Base-by-base conservation (phyloP, 2,888 invertebrate genomes). In the Aphodius granarius region DNA sequence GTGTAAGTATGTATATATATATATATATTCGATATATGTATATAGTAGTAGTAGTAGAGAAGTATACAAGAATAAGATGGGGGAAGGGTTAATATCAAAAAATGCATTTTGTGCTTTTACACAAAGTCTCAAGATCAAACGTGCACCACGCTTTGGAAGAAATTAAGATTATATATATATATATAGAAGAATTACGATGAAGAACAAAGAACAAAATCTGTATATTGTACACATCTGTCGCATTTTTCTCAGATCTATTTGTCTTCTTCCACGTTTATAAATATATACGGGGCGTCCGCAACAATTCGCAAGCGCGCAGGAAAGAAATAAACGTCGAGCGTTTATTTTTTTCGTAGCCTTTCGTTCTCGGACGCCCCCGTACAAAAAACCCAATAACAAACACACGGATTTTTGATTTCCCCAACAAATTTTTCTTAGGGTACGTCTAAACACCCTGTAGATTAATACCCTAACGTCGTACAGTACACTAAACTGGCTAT, bases 1-100 rank as follows among this genome's bases (percentile, higher is more conserved):
- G 86, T 85, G 85, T 86, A 85, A 85, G 80, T 81, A 80, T 81
- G 81, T 81, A 77, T 81, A 82, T 68, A 68, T 81, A 80, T 81
- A 81, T 81, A 77, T 81, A 82, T 68, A 68, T 65, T 13, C 43
- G 43, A 43, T 43, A 43, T 43, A 43, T 43, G 43, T 83, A 81
- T 81, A 83, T 82, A 82, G 83, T 82, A 65, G 65, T 65, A 16
- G 19, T 68, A 68, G 68, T 68, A 20, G 20, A 68, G 78, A 78
- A 79, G 78, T 77, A 20, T 62, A 23, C 63, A 73, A 18, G 19
- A 65, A 65, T 73, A 73, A 73, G 66, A 73, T 70, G 43, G 43
- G 43, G 43, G 66, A 73, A 65, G 43, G 43, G 43, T 6, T 43
- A 43, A 43, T 43, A 43, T 43, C 43, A 43, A 43, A n/a, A n/a